phyloP scores from a whole-genome alignment of 1,140 invertebrate species.

The Zaprionus davidi region DNA sequence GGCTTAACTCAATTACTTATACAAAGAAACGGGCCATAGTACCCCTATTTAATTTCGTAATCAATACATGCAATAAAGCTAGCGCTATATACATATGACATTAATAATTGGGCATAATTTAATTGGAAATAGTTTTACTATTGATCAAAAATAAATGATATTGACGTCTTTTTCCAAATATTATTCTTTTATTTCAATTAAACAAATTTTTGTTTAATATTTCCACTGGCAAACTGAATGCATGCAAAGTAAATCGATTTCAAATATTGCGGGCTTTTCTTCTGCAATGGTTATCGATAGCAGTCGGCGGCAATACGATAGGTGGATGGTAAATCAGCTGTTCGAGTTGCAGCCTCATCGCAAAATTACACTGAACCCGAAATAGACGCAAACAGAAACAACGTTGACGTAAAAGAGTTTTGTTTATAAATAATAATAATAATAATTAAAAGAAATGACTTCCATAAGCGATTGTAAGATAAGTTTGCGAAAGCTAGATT shows the following conservation, averaged over 20 bases:
- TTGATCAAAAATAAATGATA: constrained; percentile 51
- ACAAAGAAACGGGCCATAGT: constrained; percentile 29
- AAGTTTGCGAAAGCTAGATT: constrained; percentile 86
- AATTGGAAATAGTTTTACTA: constrained; percentile 42
- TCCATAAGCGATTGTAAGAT: constrained; percentile 56
- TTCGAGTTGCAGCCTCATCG: neutral
- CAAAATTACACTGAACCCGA: constrained; percentile 21
- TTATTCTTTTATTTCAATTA: constrained; percentile 4
- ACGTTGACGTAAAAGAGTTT: neutral
- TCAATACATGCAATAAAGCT: constrained; percentile 75
- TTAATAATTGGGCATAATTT: constrained; percentile 47
- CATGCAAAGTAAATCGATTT: neutral
- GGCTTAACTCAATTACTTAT: constrained; percentile 43
- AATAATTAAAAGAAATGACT: constrained; percentile 42
- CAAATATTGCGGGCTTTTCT: neutral
- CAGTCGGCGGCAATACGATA: neutral
- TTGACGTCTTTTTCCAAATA: constrained; percentile 44
- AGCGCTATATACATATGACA: constrained; percentile 71
- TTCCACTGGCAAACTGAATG: neutral
- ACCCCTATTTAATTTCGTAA: constrained; percentile 62
- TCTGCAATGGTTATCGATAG: constrained; percentile 13
- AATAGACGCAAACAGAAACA: constrained; percentile 6
- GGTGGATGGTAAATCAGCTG: constrained; percentile 13
- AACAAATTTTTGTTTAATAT: neutral
- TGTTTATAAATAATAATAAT: neutral